Evolutionary conservation across 1,140 invertebrate species (phyloP).

Genomic region (Drosophila takahashii): DNA sequence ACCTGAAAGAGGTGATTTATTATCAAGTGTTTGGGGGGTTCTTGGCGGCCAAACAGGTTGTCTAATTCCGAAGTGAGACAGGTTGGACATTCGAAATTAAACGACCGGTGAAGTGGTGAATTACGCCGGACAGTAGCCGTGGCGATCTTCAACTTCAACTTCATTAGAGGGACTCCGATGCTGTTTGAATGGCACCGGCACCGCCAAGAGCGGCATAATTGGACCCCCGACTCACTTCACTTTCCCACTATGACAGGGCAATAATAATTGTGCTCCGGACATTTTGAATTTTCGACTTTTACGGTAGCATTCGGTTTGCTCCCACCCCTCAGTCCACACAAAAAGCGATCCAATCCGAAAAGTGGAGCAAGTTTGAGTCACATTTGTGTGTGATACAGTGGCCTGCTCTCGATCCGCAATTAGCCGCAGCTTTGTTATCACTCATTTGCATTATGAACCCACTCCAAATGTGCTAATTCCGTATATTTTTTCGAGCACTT

Average conservation of each 20-base stretch:
- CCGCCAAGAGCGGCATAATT: constrained; percentile 65
- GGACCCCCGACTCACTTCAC: constrained; percentile 68
- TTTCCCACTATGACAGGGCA: constrained; percentile 84
- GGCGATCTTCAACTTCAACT: constrained; percentile 84
- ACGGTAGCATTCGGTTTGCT: constrained; percentile 62
- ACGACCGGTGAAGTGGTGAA: constrained; percentile 41
- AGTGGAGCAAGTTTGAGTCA: constrained; percentile 69
- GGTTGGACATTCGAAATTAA: constrained; percentile 39
- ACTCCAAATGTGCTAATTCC: constrained; percentile 45
- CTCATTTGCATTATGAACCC: constrained; percentile 49
- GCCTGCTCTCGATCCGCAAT: constrained; percentile 58
- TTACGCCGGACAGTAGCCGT: constrained; percentile 78
- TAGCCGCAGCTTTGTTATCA: constrained; percentile 67
- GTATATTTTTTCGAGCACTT: constrained; percentile 9
- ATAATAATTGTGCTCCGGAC: constrained; percentile 61
- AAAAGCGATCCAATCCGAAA: constrained; percentile 41
- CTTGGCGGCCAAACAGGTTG: constrained; percentile 17
- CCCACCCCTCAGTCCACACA: background rate
- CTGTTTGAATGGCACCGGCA: constrained; percentile 82
- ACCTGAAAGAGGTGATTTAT: constrained; percentile 8
- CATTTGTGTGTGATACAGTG: constrained; percentile 47
- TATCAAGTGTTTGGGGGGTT: background rate
- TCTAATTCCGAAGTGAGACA: constrained; percentile 12
- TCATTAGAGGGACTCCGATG: constrained; percentile 84
- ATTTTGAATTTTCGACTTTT: constrained; percentile 37